Conservation (phyloP, 2,888 invertebrate genomes). For the Dynastes maya region DNA sequence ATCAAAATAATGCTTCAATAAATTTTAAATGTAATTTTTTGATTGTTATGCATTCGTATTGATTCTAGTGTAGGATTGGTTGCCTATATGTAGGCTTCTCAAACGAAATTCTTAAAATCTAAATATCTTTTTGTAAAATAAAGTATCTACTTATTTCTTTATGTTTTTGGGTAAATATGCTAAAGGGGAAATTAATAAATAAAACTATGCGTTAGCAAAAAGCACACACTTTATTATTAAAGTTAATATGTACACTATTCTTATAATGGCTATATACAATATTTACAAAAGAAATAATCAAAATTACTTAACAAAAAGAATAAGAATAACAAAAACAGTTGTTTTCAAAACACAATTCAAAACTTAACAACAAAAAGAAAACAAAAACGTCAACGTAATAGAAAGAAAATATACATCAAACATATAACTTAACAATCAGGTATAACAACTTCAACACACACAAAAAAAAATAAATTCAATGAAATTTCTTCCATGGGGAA, state of each 20-base stretch:
- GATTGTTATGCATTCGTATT: too few relatives aligned
- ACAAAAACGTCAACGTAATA: neutral
- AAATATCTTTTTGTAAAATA: too few relatives aligned
- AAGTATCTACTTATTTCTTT: too few relatives aligned
- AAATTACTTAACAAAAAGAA: neutral
- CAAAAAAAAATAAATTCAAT: too few relatives aligned
- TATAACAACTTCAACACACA: neutral
- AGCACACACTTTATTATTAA: conserved; percentile 10
- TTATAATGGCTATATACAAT: neutral
- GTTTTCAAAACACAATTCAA: neutral
- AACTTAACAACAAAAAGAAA: conserved; percentile 5
- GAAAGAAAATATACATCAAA: neutral
- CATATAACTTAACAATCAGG: neutral
- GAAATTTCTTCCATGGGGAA: neutral
- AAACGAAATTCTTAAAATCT: too few relatives aligned
- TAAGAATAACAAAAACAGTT: neutral
- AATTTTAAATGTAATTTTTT: too few relatives aligned
- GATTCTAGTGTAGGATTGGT: too few relatives aligned
- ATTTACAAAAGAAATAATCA: neutral
- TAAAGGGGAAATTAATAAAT: neutral
- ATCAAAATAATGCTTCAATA: too few relatives aligned
- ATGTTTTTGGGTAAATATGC: too few relatives aligned
- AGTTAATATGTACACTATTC: neutral
- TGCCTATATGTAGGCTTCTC: too few relatives aligned
- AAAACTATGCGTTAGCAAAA: neutral